Evolutionary conservation across 2,797 vertebrate species (phyloP).

Genomic region (Synanceia verrucosa): DNA sequence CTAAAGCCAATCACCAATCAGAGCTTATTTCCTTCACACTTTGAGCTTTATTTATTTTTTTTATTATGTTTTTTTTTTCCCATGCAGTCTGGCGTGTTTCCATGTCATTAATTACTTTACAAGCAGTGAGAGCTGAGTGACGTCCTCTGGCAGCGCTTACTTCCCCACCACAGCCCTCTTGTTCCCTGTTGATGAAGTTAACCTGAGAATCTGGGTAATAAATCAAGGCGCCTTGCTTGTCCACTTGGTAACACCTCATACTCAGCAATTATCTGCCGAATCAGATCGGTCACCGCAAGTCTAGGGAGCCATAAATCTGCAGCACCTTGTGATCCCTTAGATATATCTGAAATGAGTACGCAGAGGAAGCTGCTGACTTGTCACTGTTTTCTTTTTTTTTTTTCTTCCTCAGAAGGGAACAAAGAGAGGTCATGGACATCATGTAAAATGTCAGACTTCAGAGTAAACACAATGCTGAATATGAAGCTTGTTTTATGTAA

Average conservation of each 20-base stretch:
- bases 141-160: constrained; percentile 6
- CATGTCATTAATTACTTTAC: constrained; percentile 28
- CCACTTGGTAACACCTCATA: constrained; percentile 64
- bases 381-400: constrained; percentile 7
- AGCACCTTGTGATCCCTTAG: constrained; percentile 45
- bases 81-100: constrained; percentile 1
- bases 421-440: not conserved
- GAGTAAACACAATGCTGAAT: not conserved
- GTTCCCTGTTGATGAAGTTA: constrained; percentile 70
- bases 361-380: constrained; percentile 46
- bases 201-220: constrained; percentile 61
- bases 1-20: not conserved
- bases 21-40: not conserved
- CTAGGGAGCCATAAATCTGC: constrained; percentile 66
- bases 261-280: constrained; percentile 70
- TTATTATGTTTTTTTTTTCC: not conserved
- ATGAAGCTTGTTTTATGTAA: not conserved
- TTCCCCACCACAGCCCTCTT: no score
- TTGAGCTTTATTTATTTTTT: not conserved
- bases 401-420: not conserved
- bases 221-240: constrained; percentile 65
- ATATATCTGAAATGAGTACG: constrained; percentile 40
- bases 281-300: constrained; percentile 62
- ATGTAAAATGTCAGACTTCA: not conserved
- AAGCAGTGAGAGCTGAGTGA: not conserved